Conservation (phyloP, 2,113 vertebrate genomes). For the Marcusenius ussheri region DNA sequence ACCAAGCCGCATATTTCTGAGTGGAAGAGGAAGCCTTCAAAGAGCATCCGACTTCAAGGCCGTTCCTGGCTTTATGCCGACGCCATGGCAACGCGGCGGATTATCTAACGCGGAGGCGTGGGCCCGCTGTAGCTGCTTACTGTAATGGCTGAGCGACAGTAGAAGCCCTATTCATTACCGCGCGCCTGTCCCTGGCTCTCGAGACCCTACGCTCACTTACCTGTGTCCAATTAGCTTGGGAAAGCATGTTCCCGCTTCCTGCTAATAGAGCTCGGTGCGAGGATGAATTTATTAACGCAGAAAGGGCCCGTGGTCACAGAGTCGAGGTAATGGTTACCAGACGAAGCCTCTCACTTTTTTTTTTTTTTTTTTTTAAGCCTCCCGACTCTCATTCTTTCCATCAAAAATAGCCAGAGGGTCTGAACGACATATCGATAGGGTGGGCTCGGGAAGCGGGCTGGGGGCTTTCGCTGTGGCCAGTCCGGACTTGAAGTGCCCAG, state of each 20-base stretch:
- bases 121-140: conserved; percentile 15
- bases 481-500: neutral
- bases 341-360: conserved; percentile 12
- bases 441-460: neutral
- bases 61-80: conserved; percentile 12
- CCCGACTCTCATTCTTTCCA: conserved; percentile 36
- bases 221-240: conserved; percentile 31
- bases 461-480: neutral
- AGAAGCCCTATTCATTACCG: conserved; percentile 25
- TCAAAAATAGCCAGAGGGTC: conserved; percentile 16
- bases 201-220: conserved; percentile 12
- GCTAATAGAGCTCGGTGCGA: conserved; percentile 29
- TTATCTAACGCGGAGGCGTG: conserved; percentile 28
- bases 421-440: neutral
- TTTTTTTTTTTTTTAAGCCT: conserved; percentile 21
- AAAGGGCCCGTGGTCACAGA: conserved; percentile 34
- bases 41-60: conserved; percentile 33
- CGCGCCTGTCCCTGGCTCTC: neutral
- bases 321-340: conserved; percentile 42
- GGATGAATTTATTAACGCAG: conserved; percentile 41
- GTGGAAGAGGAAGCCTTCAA: conserved; percentile 5
- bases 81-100: conserved; percentile 37
- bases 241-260: conserved; percentile 14
- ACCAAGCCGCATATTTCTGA: neutral
- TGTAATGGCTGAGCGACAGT: conserved; percentile 11